Evolutionary conservation across 2,888 invertebrate species (phyloP), one percentile per base, ranked within the genome.

Genomic region (Netelia melanura): DNA sequence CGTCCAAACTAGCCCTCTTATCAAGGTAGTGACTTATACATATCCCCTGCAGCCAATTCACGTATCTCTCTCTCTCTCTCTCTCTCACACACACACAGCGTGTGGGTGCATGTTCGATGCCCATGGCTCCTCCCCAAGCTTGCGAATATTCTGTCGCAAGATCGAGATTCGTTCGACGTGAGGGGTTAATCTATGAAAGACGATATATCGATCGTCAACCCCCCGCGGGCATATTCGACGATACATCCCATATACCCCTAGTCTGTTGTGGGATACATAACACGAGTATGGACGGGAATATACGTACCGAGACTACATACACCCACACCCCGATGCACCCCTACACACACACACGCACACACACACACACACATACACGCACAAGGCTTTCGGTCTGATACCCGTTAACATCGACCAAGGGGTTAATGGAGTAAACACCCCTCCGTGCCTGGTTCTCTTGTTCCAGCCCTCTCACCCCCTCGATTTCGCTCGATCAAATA

Each of bases 401-500:
- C 74, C 71, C 85, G 82, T 79, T 80, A 84, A 82, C 85, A 86
- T 17, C 78, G 84, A 75, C 79, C 85, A 54, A 80, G 65, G 80
- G 83, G 84, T 85, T 86, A 87, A 87, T 87, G 86, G 85, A 87
- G 87, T 86, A 87, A 87, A 87, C 84, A 86, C 79, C 85, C 86
- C 86, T 81, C 81, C 79, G 76, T 54, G 67, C 52, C 79, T 25
- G 61, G 83, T 75, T 83, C 85, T 81, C 83, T 83, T 85, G 86
- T 86, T 76, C 71, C 80, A 38, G 38, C 5, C 6, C 38, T 38
- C 38, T 38, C 38, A 38, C 76, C 62, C 48, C 61, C 58, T 80
- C 82, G 83, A 84, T 86, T 84, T 76, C 72, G 78, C 48, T 74
- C 85, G 83, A 86, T 87, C 86, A 84, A 87, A 84, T 87, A 87